A percentile compares a stretch with the other conserved stretches of the same genome.
phyloP scores from a whole-genome alignment of 2,888 invertebrate genomes.

The Itoplectis maculator region DNA sequence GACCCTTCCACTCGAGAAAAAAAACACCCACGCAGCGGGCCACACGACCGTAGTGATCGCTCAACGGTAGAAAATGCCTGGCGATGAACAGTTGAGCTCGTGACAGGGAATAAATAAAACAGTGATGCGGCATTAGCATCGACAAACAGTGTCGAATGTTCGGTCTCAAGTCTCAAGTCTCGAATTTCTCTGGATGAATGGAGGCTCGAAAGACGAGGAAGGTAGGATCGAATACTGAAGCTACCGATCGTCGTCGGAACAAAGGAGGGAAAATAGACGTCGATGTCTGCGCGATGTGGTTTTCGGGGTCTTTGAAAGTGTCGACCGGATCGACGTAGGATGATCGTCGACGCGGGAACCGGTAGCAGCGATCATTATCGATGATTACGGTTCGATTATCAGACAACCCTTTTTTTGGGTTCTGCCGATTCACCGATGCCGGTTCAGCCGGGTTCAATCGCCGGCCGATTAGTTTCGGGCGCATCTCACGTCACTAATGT shows the following conservation, averaged over 20 bases:
- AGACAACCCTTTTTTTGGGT: slow-evolving; percentile 53
- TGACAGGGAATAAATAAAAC: slow-evolving; percentile 80
- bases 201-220: slow-evolving; percentile 25
- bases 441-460: slow-evolving; percentile 36
- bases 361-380: slow-evolving; percentile 76
- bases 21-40: slow-evolving; percentile 75
- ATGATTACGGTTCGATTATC: slow-evolving; percentile 74
- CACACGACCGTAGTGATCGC: slow-evolving; percentile 44
- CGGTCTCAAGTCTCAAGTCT: slow-evolving; percentile 42
- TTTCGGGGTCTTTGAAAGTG: slow-evolving; percentile 66
- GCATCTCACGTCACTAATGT: slow-evolving; percentile 37
- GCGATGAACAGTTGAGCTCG: slow-evolving; percentile 74
- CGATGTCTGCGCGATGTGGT: slow-evolving; percentile 34
- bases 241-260: slow-evolving; percentile 10
- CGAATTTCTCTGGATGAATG: slow-evolving; percentile 57
- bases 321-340: slow-evolving; percentile 71
- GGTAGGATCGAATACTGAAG: slow-evolving; percentile 23
- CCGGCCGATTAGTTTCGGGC: slow-evolving; percentile 58
- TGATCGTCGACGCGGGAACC: slow-evolving; percentile 73
- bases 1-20: slow-evolving; percentile 48
- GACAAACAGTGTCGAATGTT: slow-evolving; percentile 5
- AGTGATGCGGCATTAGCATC: slow-evolving; percentile 79
- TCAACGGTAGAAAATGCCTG: slow-evolving; percentile 64
- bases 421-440: slow-evolving; percentile 45
- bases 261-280: slow-evolving; percentile 8